Base-by-base conservation (phyloP, 2,113 vertebrate species). In the Nerophis lumbriciformis region DNA sequence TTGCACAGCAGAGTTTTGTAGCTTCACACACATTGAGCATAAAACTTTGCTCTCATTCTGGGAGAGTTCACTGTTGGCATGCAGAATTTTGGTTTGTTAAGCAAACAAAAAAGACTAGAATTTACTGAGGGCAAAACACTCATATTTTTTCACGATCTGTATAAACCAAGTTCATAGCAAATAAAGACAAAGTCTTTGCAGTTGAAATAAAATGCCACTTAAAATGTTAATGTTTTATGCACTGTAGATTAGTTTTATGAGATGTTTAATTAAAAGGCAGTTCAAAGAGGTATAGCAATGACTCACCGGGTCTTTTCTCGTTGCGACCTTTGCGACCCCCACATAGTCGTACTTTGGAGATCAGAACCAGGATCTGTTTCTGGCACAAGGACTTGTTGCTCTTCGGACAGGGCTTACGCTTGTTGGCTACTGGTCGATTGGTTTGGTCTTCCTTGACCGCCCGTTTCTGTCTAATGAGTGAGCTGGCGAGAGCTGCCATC, bases 371-470 rank as follows among this genome's bases (percentile, higher is more conserved):
- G 75, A 95, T 91, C 87, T 94, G 93, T 71, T 94, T 95, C 90
- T 95, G 93, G 83, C 94, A 95, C 54, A 95, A 84, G 13, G 93
- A 94, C 86, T 94, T 95, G 92, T 94, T 94, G 84, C 91, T 93
- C 72, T 93, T 92, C 53, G 93, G 92, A 82, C 93, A 93, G 59
- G 92, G 92, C 72, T 91, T 93, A 61, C 93, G 88, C 77, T 92
- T 94, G 78, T 85, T 90, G 76, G 91, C 86, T 68, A 92, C 90
- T 0, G 93, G 93, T 63, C 92, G 90, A 83, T 91, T 92, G 68
- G 86, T 63, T 71, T 87, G 91, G 21, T 93, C 90, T 10, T 94
- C 93, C 77, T 92, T 92, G 79, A 94, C 88, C 66, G 93, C 94
- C 73, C 94, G 89, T 85, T 93, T 95, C 91, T 94, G 93, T 83